phyloP scores from a whole-genome alignment of 2,888 invertebrate species.

The Ichneumon xanthorius region DNA sequence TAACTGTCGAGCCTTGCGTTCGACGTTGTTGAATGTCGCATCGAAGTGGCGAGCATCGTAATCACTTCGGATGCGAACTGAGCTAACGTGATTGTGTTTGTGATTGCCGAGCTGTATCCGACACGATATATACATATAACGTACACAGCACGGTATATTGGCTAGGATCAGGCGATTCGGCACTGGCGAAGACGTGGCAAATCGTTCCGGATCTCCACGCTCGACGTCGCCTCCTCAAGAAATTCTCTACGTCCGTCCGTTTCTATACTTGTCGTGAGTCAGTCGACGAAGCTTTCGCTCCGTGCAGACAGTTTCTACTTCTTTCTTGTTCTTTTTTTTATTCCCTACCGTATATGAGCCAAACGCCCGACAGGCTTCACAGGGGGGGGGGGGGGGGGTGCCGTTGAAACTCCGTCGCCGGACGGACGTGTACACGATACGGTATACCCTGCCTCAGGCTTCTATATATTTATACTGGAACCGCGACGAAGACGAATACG shows the following conservation, averaged over 20 bases:
- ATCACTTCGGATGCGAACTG: slow-evolving; percentile 47
- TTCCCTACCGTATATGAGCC: not conserved
- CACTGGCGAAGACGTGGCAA: slow-evolving; percentile 21
- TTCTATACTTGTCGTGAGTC: slow-evolving; percentile 26
- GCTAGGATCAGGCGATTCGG: slow-evolving; percentile 19
- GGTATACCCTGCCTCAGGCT: not conserved
- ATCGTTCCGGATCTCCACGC: slow-evolving; percentile 25
- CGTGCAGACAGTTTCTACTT: slow-evolving; percentile 36
- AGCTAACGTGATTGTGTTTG: slow-evolving; percentile 52
- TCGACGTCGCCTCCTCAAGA: slow-evolving; percentile 14
- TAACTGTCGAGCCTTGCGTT: slow-evolving; percentile 34
- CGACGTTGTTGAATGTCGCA: slow-evolving; percentile 49
- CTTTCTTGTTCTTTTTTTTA: slow-evolving; percentile 25
- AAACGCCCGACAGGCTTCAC: slow-evolving; percentile 29
- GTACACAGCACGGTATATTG: not conserved
- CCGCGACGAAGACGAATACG: slow-evolving; percentile 27
- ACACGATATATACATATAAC: slow-evolving; percentile 10
- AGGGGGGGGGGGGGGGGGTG: not conserved
- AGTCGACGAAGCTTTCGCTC: slow-evolving; percentile 17
- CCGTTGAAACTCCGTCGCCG: slow-evolving; percentile 15
- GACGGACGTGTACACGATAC: slow-evolving; percentile 35
- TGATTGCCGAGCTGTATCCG: slow-evolving; percentile 33
- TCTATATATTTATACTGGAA: slow-evolving; percentile 32
- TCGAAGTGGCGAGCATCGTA: slow-evolving; percentile 61
- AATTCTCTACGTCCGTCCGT: slow-evolving; percentile 15